These are phyloP conservation scores for Thumatha senex DNA, from an alignment of 2,888 invertebrate genomes.

Conservation along the genomic window DNA sequence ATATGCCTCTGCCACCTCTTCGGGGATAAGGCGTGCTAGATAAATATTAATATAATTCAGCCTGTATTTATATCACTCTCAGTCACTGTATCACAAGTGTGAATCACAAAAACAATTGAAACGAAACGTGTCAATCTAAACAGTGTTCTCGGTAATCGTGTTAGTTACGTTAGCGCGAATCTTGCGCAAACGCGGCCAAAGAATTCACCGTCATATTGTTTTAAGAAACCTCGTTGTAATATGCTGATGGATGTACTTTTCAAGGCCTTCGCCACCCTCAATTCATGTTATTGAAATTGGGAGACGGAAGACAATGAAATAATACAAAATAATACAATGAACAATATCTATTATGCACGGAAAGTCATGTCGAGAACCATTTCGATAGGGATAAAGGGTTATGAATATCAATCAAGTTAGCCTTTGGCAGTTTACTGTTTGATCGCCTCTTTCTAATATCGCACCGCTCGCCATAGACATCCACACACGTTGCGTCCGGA, in stretches of 20 bases:
- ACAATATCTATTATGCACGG: no score
- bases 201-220: conserved; percentile 36
- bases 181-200: conserved; percentile 35
- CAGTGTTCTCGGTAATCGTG: conserved; percentile 31
- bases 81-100: background rate
- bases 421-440: no score
- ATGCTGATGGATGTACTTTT: conserved; percentile 7
- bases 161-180: conserved; percentile 42
- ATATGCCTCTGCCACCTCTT: no score
- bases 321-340: background rate
- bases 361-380: no score
- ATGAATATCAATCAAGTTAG: no score
- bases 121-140: conserved; percentile 35
- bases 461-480: no score
- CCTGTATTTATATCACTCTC: background rate
- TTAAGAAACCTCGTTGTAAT: conserved; percentile 26
- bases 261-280: conserved; percentile 7
- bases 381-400: no score
- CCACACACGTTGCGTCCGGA: no score
- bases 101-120: conserved; percentile 30
- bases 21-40: no score
- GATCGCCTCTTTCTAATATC: no score
- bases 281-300: conserved; percentile 4
- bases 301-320: background rate
- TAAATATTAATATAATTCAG: no score